Base-by-base conservation (phyloP, 2,888 invertebrate species). In the Polylopha cassiicola region DNA sequence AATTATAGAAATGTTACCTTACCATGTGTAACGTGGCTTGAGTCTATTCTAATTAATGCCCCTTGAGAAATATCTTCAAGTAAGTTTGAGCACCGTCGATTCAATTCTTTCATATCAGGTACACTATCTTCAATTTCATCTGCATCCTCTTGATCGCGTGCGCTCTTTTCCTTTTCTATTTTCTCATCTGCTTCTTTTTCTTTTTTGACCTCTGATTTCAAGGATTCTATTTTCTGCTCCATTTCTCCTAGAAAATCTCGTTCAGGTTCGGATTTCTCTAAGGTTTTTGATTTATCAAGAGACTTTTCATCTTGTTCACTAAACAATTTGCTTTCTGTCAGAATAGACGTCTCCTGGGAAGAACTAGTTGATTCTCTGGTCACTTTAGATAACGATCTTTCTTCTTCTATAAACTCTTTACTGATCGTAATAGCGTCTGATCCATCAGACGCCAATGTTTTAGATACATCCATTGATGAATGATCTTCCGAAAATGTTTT, bases 31-130 rank as follows among this genome's bases (percentile, higher is more conserved):
- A 86, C 80, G 48, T 86, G 82, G 42, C 71, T 75, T 2, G 86
- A 76, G 53, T 87, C 86, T 29, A 87, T 86, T 48, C 79, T 73
- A 26, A 86, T 84, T 7, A 80, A 61, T 44, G 86, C 82, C 34
- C 84, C 85, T 47, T 86, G 86, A 26, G 86, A 86, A 52, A 87
- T 86, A 46, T 85, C 86, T 52, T 87, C 86, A 29, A 87, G 53
- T 37, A 87, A 71, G 56, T 81, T 86, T 7, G 86, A 87, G 53
- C 86, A 87, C 46, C 86, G 72, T 55, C 86, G 67, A 46, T 86
- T 86, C 22, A 87, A 53, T 59, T 86, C 86, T 48, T 68, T 73
- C 54, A 86, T 86, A 46, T 86, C 84, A 7, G 82, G 78, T 7
- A 71, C 67, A 48, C 74, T 67, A 43, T 75, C 76, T 39, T 67